Percentiles rank a stretch among this genome's conserved stretches.
Conservation (phyloP, 2,888 invertebrate species). For the Andrena bucephala region DNA sequence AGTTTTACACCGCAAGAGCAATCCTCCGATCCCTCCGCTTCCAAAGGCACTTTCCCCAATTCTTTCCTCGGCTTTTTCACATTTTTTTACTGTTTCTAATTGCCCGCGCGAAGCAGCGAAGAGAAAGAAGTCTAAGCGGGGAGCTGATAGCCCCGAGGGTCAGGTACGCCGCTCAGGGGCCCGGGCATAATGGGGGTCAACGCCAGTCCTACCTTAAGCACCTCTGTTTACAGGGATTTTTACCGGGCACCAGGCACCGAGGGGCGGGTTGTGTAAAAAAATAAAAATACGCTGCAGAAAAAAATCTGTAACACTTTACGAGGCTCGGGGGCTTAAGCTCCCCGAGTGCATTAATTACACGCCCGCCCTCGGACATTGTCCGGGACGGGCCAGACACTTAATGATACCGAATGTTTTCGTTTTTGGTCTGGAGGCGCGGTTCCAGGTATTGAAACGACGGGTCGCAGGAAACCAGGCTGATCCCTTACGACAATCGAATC, state of each 20-base stretch:
- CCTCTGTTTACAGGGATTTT: constrained; percentile 15
- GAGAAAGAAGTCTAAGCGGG: background rate
- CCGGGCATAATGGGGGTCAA: constrained; percentile 25
- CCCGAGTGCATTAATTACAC: constrained; percentile 5
- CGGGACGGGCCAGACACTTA: background rate
- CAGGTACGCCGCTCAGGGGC: background rate
- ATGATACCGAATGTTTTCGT: constrained; percentile 12
- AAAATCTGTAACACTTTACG: constrained; percentile 55
- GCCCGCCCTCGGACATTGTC: background rate
- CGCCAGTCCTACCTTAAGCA: background rate
- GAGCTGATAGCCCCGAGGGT: too few species aligned
- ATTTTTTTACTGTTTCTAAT: constrained; percentile 3
- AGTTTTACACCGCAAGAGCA: too few species aligned
- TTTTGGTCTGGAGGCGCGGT: background rate
- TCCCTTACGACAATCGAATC: constrained; percentile 77
- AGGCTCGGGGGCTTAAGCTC: background rate
- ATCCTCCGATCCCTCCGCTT: too few species aligned
- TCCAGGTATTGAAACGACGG: constrained; percentile 40
- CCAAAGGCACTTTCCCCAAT: background rate
- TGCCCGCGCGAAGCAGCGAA: background rate
- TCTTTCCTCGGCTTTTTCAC: background rate
- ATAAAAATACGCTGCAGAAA: constrained; percentile 38
- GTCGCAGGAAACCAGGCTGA: constrained; percentile 54
- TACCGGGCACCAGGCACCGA: background rate
- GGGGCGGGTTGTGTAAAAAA: constrained; percentile 37